Evolutionary conservation across 2,113 vertebrate species (phyloP).

Genomic region (Bos javanicus): DNA sequence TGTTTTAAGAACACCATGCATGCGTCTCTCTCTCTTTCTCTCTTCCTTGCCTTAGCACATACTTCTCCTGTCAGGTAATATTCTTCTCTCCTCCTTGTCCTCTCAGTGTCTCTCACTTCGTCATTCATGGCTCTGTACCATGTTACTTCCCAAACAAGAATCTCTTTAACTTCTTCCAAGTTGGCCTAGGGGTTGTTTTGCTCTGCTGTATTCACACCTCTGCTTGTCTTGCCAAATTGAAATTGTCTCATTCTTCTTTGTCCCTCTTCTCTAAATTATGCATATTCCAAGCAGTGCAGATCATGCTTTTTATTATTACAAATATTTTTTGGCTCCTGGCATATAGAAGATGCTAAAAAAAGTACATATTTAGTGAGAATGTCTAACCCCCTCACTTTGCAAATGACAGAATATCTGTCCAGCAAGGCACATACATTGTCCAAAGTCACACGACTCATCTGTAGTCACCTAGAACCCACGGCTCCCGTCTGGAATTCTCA

Average conservation of each 20-base stretch:
- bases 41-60: neutral
- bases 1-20: neutral
- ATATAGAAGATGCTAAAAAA: neutral
- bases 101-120: neutral
- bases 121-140: neutral
- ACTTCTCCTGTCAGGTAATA: neutral
- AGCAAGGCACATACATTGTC: neutral
- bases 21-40: accelerated
- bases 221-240: accelerated
- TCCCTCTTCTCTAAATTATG: neutral
- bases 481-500: neutral
- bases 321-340: neutral
- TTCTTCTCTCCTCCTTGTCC: too few relatives aligned
- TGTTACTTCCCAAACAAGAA: neutral
- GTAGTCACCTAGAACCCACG: neutral
- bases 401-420: neutral
- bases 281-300: neutral
- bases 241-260: neutral
- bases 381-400: neutral
- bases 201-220: neutral
- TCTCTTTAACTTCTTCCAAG: neutral
- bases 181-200: too few relatives aligned
- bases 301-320: neutral
- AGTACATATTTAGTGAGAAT: neutral
- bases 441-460: neutral